Base-by-base conservation (phyloP, 2,888 invertebrate species). In the Polietes domitor region DNA sequence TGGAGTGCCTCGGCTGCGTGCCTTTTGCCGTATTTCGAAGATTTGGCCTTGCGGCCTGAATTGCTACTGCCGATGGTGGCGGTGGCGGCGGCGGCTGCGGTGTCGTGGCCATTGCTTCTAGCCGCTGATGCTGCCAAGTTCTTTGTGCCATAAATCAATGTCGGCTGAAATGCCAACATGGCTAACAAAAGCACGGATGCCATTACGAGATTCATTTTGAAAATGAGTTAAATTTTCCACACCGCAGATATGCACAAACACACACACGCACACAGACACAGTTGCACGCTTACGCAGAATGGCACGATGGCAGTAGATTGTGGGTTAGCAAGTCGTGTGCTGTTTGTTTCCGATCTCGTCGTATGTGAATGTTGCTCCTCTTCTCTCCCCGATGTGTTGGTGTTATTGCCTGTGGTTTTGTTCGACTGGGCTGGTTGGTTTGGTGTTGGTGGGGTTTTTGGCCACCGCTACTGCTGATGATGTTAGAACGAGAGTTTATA, bases 121-220 rank as follows among this genome's bases (percentile, higher is more conserved):
- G 53, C 70, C 50, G 81, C 68, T 80, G 85, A 74, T 81, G 87
- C 80, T 19, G 37, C n/a, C 83, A 87, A 86, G 81, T 88, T 87
- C 82, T 88, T 88, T 82, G 87, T 85, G 75, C 88, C 88, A 88
- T 89, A 88, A 88, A 88, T 88, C 88, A 88, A 86, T 88, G 88
- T 88, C 87, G 89, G 87, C 86, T 87, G 88, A 86, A 88, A 88
- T 85, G 87, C 87, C 87, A 88, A 87, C 87, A 88, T 88, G 83
- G 87, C 88, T 78, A 88, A 87, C 87, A 89, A 86, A 75, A 89
- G 87, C 86, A 87, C 87, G 86, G 87, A 87, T 85, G 85, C 87
- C 83, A 88, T 85, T 86, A 86, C 63, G 79, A 88, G 86, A 88
- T 88, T 88, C 88, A 88, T 88, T 87, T 87, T 68, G 86, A 85